Evolutionary conservation across 2,113 vertebrate genomes (phyloP), one percentile per base, ranked within the genome.

Genomic region (Pardalotus punctatus): DNA sequence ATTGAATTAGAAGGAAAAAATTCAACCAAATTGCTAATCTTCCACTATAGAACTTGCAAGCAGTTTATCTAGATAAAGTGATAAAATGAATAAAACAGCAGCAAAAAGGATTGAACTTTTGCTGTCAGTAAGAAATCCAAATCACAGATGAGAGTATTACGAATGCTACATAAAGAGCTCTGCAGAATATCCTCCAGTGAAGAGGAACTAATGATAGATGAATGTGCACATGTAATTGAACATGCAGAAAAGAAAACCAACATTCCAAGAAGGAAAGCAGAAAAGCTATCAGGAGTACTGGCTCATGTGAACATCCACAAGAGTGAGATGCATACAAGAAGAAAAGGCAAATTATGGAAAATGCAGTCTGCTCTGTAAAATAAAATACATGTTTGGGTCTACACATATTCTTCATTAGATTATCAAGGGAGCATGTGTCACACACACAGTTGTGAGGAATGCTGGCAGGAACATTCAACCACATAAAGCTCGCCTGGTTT

Each of bases 171-270:
- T 76, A 96, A 96, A 88, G 82, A 85, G 58, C 72, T 85, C 78
- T 87, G 56, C 56, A 66, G 90, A 96, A 92, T 76, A 85, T 61
- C 88, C 72, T 96, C 77, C 81, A 74, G 77, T 85, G 92, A 95
- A 88, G 92, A 84, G 93, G 82, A 97, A 84, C 86, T 95, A 97
- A 96, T 79, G 87, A 87, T 4, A 95, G 95, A 84, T 90, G 96
- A 95, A 96, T 79, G 90, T 70, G 70, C 77, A 82, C 71, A 88
- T 57, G 84, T 86, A 96, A 96, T 47, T 95, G 94, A 94, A 97
- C 81, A 88, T 60, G 77, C 66, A 83, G 83, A 64, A 88, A 77
- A 70, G 70, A 79, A 79, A 84, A 70, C 80, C 91, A 90, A 84
- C 79, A 93, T 96, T 83, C 66, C 65, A 88, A 85, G 81, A 64